Percentiles rank a stretch among this genome's conserved stretches.
These are phyloP conservation scores for Chesias legatella DNA, from an alignment of 2,888 invertebrate species.

Conservation along the genomic window DNA sequence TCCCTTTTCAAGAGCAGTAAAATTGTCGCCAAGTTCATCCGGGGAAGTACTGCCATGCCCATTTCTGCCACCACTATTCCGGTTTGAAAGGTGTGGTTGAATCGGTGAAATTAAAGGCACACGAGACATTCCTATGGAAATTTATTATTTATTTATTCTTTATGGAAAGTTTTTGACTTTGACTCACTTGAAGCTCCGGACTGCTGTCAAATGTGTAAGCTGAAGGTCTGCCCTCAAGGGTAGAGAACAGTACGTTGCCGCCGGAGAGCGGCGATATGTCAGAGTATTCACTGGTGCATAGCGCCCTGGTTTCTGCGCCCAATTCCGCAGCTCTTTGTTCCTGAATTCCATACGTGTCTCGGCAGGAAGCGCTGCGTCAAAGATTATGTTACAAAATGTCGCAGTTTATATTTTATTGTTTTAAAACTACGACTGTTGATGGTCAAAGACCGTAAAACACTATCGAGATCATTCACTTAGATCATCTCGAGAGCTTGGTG, in stretches of 20 bases:
- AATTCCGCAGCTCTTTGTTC: slow-evolving; percentile 87
- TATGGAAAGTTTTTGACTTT: not conserved
- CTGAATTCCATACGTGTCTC: slow-evolving; percentile 92
- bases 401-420: not conserved
- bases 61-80: no score
- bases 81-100: no score
- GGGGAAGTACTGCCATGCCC: no score
- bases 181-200: slow-evolving; percentile 89
- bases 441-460: no score
- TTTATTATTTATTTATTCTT: no score
- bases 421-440: no score
- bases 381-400: not conserved
- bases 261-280: slow-evolving; percentile 97
- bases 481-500: no score
- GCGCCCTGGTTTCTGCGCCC: slow-evolving; percentile 92
- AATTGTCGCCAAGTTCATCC: no score
- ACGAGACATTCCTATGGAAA: no score
- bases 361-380: slow-evolving; percentile 89
- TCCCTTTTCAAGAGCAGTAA: no score
- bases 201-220: slow-evolving; percentile 95
- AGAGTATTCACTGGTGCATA: slow-evolving; percentile 99
- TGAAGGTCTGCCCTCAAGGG: slow-evolving; percentile 95
- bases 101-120: no score
- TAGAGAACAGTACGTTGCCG: slow-evolving; percentile 97
- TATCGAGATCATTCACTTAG: no score